A percentile compares a stretch with the other conserved stretches of the same genome.
Evolutionary conservation across 2,888 invertebrate genomes (phyloP).

Genomic region (Tetropium fuscum): DNA sequence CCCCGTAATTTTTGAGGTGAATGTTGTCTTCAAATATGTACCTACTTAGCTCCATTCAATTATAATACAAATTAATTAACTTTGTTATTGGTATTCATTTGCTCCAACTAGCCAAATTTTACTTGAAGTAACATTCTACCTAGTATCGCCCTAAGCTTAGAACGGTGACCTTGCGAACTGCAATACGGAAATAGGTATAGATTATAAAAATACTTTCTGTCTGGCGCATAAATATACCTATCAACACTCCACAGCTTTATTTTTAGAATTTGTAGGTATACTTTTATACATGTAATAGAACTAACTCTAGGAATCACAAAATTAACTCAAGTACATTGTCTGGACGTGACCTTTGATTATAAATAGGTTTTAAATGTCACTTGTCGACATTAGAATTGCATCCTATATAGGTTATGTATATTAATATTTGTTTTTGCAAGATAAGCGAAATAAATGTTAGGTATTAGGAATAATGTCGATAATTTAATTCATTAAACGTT

Average conservation of each 20-base stretch:
- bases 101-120: constrained; percentile 26
- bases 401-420: constrained; percentile 33
- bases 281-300: too few species aligned
- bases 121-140: constrained; percentile 28
- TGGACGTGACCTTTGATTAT: constrained; percentile 55
- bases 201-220: too few species aligned
- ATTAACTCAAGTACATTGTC: constrained; percentile 41
- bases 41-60: background rate
- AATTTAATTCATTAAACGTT: too few species aligned
- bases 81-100: background rate
- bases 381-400: constrained; percentile 61
- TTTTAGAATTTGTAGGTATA: too few species aligned
- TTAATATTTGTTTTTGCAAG: background rate
- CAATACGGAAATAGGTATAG: constrained; percentile 58
- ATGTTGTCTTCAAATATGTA: too few species aligned
- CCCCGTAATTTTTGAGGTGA: too few species aligned
- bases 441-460: background rate
- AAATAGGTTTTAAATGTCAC: constrained; percentile 59
- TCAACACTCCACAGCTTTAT: too few species aligned
- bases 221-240: too few species aligned
- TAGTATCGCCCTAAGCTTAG: constrained; percentile 58
- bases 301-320: constrained; percentile 23
- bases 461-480: too few species aligned
- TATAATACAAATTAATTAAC: background rate
- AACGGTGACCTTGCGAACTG: constrained; percentile 60